Evolutionary conservation across 2,888 invertebrate species (phyloP).

Genomic region (Hybos culiciformis): DNA sequence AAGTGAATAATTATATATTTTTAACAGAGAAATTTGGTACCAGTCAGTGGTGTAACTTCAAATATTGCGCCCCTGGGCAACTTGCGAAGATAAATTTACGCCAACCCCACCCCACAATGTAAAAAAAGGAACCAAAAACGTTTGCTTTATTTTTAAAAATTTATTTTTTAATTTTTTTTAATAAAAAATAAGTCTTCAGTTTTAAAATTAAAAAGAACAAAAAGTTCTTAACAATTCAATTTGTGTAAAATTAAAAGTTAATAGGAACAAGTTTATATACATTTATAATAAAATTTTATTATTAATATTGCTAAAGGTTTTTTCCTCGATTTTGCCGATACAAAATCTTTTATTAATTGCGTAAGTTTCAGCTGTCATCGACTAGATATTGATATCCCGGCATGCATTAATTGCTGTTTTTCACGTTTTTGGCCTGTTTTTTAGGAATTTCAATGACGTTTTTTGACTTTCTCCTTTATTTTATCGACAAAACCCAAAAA

Average conservation of each 20-base stretch:
- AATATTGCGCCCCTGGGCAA: neutral
- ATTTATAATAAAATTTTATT: too few species aligned
- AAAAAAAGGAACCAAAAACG: neutral
- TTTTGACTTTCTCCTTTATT: too few species aligned
- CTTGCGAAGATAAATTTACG: neutral
- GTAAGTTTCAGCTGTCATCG: neutral
- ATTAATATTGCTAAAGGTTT: neutral
- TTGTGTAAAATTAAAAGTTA: too few species aligned
- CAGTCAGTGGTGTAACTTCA: neutral
- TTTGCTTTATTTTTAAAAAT: neutral
- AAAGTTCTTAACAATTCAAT: neutral
- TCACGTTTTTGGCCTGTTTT: too few species aligned
- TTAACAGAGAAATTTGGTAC: too few species aligned
- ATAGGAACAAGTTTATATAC: too few species aligned
- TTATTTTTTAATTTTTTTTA: neutral
- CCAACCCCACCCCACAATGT: neutral
- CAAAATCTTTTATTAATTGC: slow-evolving; percentile 1
- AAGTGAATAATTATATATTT: too few species aligned
- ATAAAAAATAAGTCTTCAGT: neutral
- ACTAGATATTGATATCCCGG: too few species aligned
- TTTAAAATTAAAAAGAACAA: neutral
- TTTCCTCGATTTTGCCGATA: slow-evolving; percentile 1
- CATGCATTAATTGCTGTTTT: too few species aligned
- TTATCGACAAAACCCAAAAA: too few species aligned
- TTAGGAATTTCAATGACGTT: too few species aligned